Percentiles rank a stretch among this genome's conserved stretches.
Evolutionary conservation across 2,797 vertebrate species (phyloP).

Genomic region (Aulostomus chinensis): DNA sequence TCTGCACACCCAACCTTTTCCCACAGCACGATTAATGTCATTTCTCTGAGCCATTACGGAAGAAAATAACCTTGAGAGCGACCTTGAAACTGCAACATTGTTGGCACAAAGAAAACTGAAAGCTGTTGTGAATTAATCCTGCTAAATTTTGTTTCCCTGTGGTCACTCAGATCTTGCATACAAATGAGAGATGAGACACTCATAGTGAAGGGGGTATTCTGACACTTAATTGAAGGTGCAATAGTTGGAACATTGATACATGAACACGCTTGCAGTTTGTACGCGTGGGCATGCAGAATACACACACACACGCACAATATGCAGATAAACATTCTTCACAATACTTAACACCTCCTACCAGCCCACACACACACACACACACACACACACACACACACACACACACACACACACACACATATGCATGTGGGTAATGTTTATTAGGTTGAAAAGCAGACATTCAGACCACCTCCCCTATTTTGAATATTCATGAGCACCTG

Average conservation of each 20-base stretch:
- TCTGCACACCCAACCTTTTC: too few species aligned
- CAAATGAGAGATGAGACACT: constrained; percentile 22
- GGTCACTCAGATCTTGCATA: constrained; percentile 6
- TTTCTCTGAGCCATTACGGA: background rate
- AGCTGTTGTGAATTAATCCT: constrained; percentile 6
- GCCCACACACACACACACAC: too few species aligned
- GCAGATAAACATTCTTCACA: background rate
- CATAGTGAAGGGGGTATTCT: background rate
- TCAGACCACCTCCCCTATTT: constrained; percentile 31
- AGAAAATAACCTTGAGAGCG: constrained; percentile 8
- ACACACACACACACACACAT: constrained; percentile 8
- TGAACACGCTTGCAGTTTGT: too few species aligned
- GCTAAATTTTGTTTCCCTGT: constrained; percentile 3
- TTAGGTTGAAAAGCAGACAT: constrained; percentile 39
- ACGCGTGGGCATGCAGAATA: too few species aligned
- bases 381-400: too few species aligned
- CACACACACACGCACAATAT: too few species aligned
- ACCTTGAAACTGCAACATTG: background rate
- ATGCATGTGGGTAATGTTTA: constrained; percentile 22
- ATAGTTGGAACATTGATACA: too few species aligned
- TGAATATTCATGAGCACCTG: constrained; percentile 73
- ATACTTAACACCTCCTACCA: too few species aligned
- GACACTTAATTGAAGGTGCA: too few species aligned
- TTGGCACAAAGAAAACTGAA: constrained; percentile 2
- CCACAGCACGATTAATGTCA: background rate